Percentiles rank a stretch among this genome's conserved stretches.
Conservation (phyloP, 2,797 vertebrate species). For the Leptoclinus maculatus region DNA sequence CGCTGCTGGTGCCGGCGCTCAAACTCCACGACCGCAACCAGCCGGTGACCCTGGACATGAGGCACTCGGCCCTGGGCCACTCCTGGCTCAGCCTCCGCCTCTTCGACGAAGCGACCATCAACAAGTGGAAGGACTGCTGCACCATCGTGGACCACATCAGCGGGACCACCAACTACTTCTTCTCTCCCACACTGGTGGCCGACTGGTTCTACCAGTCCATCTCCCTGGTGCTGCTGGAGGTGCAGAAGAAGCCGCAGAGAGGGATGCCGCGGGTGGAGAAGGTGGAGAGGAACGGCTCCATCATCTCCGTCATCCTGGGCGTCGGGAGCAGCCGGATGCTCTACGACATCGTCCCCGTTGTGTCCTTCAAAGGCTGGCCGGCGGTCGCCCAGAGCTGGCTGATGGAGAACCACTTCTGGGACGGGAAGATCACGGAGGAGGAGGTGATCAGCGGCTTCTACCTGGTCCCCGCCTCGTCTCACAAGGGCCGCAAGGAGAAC, state of each 20-base stretch:
- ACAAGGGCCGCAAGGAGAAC: conserved; percentile 93
- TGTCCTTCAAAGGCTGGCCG: conserved; percentile 98
- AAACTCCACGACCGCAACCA: conserved; percentile 98
- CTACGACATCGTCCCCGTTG: conserved; percentile 95
- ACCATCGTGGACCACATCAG: conserved; percentile 93
- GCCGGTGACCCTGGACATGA: conserved; percentile 96
- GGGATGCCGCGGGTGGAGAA: conserved; percentile 95
- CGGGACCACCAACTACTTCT: conserved; percentile 95
- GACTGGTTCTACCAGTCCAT: conserved; percentile 97
- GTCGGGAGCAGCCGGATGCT: conserved; percentile 97
- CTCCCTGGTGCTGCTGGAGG: conserved; percentile 91
- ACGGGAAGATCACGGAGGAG: conserved; percentile 98
- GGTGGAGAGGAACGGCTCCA: conserved; percentile 92
- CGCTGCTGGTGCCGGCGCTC: conserved; percentile 93
- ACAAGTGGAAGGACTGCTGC: conserved; percentile 97
- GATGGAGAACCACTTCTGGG: conserved; percentile 99
- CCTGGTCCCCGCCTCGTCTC: conserved; percentile 93
- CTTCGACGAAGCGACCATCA: conserved; percentile 94
- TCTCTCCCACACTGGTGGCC: conserved; percentile 93
- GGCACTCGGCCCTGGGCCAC: conserved; percentile 95
- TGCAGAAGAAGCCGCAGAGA: conserved; percentile 95
- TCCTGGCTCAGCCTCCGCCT: conserved; percentile 97
- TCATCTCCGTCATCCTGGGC: conserved; percentile 93
- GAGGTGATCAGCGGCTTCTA: conserved; percentile 99
- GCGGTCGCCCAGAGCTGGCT: conserved; percentile 98